Evolutionary conservation across 1,140 invertebrate species (phyloP), one percentile per base, ranked within the genome.

Genomic region (Aphis gossypii): DNA sequence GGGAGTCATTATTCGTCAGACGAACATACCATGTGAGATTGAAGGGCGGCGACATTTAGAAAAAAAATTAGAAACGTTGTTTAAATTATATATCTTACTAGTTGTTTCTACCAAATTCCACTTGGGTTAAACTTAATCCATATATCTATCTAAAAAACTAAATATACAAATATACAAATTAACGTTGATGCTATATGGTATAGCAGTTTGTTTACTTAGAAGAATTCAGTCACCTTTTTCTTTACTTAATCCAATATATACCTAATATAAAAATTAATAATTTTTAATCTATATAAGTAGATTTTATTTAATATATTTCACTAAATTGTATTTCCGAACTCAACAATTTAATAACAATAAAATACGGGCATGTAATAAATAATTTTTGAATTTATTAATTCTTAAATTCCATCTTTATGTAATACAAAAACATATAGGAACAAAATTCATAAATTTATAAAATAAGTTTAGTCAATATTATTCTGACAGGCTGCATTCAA

Each of bases 1-100:
- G 54, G 30, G 4, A 90, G 68, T 92, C 90, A 83, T 51, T 46
- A 92, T 92, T 84, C 68, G 46, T 92, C 38, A 83, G 46, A 46
- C n/a, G 35, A 89, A 38, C 3, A 18, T 41, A 89, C 48, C 48
- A 9, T 11, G 38, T 21, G 9, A 2, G 23, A 84, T 87, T 1
- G 30, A 48, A 76, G 30, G 30, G 30, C 14, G 30, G 30, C n/a
- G 60, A 76, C 60, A 11, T 41, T 25, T 84, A 41, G 35, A 35
- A 7, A 6, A 21, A n/a, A 89, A 89, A 89, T 89, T 89, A 89
- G 1, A 54, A 89, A 89, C 18, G 21, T 54, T 14, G 9, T 51
- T 88, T 88, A 30, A 41, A 83, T 23, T 83, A 83, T 23, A 44
- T 44, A 41, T 86, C 25, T 46, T 1, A 44, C 5, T 44, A 25